Evolutionary conservation across 2,113 vertebrate species (phyloP).

Genomic region (Protomyctophum bolini): DNA sequence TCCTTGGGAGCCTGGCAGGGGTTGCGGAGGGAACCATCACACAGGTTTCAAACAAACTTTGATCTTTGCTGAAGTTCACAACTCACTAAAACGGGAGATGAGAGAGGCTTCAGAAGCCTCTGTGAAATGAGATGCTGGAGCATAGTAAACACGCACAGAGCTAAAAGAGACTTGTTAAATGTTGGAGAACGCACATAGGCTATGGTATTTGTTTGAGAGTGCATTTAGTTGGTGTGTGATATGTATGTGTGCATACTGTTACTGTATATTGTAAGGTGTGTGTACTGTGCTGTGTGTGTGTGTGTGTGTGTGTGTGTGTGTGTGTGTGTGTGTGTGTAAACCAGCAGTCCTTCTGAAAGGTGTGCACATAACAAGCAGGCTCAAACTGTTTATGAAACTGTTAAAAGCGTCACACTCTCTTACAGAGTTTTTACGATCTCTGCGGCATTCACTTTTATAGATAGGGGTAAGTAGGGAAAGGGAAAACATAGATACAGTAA

Average conservation of each 20-base stretch:
- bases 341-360: not conserved
- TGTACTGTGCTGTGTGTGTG: not conserved
- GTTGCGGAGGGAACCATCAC: constrained; percentile 51
- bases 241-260: not conserved
- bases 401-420: constrained; percentile 57
- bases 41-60: constrained; percentile 58
- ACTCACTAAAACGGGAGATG: constrained; percentile 35
- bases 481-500: constrained; percentile 7
- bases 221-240: not conserved
- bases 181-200: not conserved
- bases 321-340: constrained; percentile 2
- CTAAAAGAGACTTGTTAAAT: constrained; percentile 52
- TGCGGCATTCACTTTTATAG: constrained; percentile 45
- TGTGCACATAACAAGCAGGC: constrained; percentile 16
- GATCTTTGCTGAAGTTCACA: constrained; percentile 60
- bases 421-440: constrained; percentile 60
- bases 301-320: constrained; percentile 11
- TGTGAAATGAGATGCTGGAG: constrained; percentile 36
- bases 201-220: no score
- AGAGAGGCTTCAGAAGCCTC: constrained; percentile 31
- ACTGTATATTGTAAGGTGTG: not conserved
- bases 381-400: constrained; percentile 43
- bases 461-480: constrained; percentile 30
- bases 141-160: constrained; percentile 39
- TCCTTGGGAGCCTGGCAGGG: constrained; percentile 48